Conservation (phyloP, 2,888 invertebrate genomes). For the Drosophila lutescens region DNA sequence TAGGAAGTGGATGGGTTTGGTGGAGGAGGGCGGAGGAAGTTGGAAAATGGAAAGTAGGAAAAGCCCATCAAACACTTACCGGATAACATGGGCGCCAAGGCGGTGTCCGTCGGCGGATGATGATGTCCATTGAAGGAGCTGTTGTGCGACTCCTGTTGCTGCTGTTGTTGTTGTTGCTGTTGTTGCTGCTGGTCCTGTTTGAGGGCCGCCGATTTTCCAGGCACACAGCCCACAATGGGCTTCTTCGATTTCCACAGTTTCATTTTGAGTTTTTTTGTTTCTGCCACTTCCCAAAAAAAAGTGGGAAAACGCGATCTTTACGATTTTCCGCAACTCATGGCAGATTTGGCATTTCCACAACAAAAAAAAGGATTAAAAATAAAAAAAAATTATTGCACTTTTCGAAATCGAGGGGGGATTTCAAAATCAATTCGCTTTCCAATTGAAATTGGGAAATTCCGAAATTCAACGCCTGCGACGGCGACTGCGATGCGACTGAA, state of each 20-base stretch:
- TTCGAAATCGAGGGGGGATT: constrained; percentile 5
- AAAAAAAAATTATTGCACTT: constrained; percentile 14
- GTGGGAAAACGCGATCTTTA: background rate
- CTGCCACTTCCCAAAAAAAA: constrained; percentile 5
- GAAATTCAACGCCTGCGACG: background rate
- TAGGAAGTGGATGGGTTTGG: background rate
- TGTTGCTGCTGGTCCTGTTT: constrained; percentile 80
- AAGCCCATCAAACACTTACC: constrained; percentile 68
- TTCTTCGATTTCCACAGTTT: constrained; percentile 85
- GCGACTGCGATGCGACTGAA: constrained; percentile 32
- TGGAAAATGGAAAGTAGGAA: constrained; percentile 5
- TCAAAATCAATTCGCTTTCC: constrained; percentile 14
- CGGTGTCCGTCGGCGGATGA: constrained; percentile 64
- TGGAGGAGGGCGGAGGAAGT: background rate
- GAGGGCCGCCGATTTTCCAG: constrained; percentile 80
- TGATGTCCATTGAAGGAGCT: constrained; percentile 45
- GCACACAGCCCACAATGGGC: constrained; percentile 84
- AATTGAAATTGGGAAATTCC: constrained; percentile 15
- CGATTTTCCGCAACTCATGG: constrained; percentile 19
- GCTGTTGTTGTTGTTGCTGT: constrained; percentile 59
- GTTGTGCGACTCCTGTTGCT: constrained; percentile 54
- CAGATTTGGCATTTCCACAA: constrained; percentile 41
- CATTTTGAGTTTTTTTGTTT: constrained; percentile 67
- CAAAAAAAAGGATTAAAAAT: constrained; percentile 16
- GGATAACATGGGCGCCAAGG: constrained; percentile 82